Percentiles rank a stretch among this genome's conserved stretches.
phyloP scores from a whole-genome alignment of 2,113 vertebrate genomes.

The Chinchilla lanigera region DNA sequence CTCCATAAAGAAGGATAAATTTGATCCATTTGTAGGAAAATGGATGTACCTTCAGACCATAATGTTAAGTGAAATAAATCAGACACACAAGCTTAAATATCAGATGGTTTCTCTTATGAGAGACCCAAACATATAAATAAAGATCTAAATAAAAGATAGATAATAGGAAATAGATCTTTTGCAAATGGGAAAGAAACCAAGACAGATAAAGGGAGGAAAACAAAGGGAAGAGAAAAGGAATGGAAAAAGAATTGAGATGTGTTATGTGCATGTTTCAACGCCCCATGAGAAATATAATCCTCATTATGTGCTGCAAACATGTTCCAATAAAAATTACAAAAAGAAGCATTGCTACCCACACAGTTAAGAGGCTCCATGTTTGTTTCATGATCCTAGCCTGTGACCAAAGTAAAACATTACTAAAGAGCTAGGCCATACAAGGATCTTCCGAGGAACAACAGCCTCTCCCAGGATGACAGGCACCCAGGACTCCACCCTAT shows the following conservation, averaged over 20 bases:
- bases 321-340: background rate
- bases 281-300: background rate
- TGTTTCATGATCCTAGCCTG: background rate
- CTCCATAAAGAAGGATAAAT: background rate
- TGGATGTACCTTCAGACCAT: background rate
- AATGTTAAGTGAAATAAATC: background rate
- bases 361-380: background rate
- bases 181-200: background rate
- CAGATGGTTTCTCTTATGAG: background rate
- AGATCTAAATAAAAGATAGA: background rate
- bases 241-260: background rate
- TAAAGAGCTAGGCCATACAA: background rate
- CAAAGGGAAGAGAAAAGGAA: background rate
- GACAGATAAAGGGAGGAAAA: background rate
- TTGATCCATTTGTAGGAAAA: background rate
- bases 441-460: background rate
- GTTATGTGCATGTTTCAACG: background rate
- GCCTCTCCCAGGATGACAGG: background rate
- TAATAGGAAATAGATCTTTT: background rate
- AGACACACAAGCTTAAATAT: background rate
- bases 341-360: background rate
- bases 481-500: background rate
- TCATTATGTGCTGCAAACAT: background rate
- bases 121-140: background rate
- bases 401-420: background rate